phyloP scores from a whole-genome alignment of 2,888 invertebrate species.

The Patella depressa region DNA sequence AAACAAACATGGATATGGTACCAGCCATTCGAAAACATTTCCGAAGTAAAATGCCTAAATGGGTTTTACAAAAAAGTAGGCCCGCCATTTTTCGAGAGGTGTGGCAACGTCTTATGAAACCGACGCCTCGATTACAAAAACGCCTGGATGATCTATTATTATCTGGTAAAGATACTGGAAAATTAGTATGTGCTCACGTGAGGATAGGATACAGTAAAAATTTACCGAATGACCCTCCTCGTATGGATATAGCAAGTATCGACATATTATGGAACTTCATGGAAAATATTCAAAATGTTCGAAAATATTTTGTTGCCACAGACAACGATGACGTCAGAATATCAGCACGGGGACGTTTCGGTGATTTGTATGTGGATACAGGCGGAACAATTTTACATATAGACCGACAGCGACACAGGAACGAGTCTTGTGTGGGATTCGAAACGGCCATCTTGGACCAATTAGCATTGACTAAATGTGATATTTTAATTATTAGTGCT shows the following conservation, averaged over 20 bases:
- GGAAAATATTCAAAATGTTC: slow-evolving; percentile 24
- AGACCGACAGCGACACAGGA: slow-evolving; percentile 17
- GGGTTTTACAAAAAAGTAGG: slow-evolving; percentile 20
- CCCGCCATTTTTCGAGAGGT: slow-evolving; percentile 19
- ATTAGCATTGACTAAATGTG: slow-evolving; percentile 19
- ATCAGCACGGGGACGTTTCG: slow-evolving; percentile 18
- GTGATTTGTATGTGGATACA: slow-evolving; percentile 18
- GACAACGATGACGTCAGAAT: slow-evolving; percentile 33
- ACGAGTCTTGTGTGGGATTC: slow-evolving; percentile 18
- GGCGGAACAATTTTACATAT: slow-evolving; percentile 24
- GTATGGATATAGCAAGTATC: slow-evolving; percentile 14
- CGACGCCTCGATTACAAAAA: slow-evolving; percentile 22
- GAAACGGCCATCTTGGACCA: slow-evolving; percentile 25
- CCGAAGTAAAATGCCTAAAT: slow-evolving; percentile 23
- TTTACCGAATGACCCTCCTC: slow-evolving; percentile 24
- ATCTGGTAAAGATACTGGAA: slow-evolving; percentile 5
- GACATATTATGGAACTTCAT: slow-evolving; percentile 31
- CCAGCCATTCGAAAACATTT: slow-evolving; percentile 12
- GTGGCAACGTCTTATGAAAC: slow-evolving; percentile 33
- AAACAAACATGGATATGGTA: slow-evolving; percentile 29
- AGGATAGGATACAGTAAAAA: slow-evolving; percentile 30
- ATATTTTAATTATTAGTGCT: slow-evolving; percentile 17
- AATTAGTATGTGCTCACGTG: slow-evolving; percentile 30
- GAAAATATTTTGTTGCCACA: slow-evolving; percentile 35
- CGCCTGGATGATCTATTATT: slow-evolving; percentile 22